Percentiles rank a stretch among this genome's conserved stretches.
phyloP scores from a whole-genome alignment of 2,113 vertebrate genomes.

The Donacobius atricapilla region DNA sequence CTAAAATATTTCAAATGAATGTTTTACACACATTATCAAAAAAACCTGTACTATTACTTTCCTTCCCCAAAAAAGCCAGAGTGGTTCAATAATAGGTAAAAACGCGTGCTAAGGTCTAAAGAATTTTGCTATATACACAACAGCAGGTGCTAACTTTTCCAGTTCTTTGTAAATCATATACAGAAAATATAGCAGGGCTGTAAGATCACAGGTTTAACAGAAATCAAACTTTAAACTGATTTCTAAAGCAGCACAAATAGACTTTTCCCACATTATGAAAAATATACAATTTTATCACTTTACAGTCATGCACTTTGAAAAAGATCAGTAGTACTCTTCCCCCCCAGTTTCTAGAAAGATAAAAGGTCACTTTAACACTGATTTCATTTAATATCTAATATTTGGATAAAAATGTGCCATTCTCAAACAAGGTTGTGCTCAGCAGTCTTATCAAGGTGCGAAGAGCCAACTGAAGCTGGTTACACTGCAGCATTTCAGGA shows the following conservation, averaged over 20 bases:
- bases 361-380: constrained; percentile 82
- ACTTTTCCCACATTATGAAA: constrained; percentile 71
- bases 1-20: constrained; percentile 81
- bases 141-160: constrained; percentile 49
- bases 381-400: constrained; percentile 51
- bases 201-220: constrained; percentile 60
- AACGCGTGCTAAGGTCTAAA: constrained; percentile 58
- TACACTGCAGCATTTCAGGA: neutral
- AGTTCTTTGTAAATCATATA: constrained; percentile 42
- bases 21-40: constrained; percentile 82
- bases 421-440: constrained; percentile 61
- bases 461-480: constrained; percentile 8
- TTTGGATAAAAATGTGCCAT: constrained; percentile 67
- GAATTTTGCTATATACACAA: constrained; percentile 61
- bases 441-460: constrained; percentile 36
- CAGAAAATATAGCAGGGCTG: constrained; percentile 51
- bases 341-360: constrained; percentile 70
- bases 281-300: constrained; percentile 74
- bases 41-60: constrained; percentile 69
- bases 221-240: constrained; percentile 61
- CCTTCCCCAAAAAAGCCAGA: constrained; percentile 58
- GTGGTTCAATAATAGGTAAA: constrained; percentile 72
- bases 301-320: constrained; percentile 71
- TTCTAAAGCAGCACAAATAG: constrained; percentile 74
- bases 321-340: constrained; percentile 76